A percentile compares a stretch with the other conserved stretches of the same genome.
Conservation (phyloP, 2,113 vertebrate species). For the Rhodinocichla rosea region DNA sequence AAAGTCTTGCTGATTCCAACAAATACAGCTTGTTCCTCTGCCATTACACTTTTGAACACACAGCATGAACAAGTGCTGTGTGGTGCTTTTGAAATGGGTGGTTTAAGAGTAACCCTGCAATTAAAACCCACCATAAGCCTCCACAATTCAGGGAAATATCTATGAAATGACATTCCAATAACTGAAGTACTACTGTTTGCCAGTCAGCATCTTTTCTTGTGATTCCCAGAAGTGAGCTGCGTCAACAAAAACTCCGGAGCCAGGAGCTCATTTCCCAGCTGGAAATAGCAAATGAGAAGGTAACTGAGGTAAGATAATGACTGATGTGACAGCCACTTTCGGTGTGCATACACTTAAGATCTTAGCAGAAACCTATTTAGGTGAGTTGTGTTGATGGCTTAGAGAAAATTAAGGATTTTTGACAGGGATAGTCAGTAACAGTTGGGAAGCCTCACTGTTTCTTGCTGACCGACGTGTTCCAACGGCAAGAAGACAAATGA, state of each 20-base stretch:
- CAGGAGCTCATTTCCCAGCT: slow-evolving; percentile 84
- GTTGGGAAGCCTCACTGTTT: background rate
- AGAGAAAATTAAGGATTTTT: background rate
- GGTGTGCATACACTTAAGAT: background rate
- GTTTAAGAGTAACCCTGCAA: background rate
- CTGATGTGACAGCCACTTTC: background rate
- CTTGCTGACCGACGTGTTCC: background rate
- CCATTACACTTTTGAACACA: background rate
- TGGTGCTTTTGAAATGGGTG: background rate
- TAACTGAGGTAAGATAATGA: slow-evolving; percentile 79
- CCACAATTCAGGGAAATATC: background rate
- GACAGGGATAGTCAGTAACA: background rate
- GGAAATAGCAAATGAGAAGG: slow-evolving; percentile 79
- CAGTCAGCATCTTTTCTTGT: slow-evolving; percentile 21
- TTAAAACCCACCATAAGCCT: background rate
- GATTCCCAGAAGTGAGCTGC: slow-evolving; percentile 83
- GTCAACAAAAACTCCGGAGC: slow-evolving; percentile 82
- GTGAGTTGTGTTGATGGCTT: background rate
- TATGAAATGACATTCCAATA: background rate
- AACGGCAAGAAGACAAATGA: background rate
- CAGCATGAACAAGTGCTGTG: background rate
- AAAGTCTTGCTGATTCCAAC: background rate
- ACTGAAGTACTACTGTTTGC: background rate
- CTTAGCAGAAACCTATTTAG: background rate
- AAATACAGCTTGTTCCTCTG: background rate